A percentile compares a stretch with the other conserved stretches of the same genome.
These are phyloP conservation scores for Chalcis sispes DNA, from an alignment of 2,888 invertebrate species.

Conservation along the genomic window DNA sequence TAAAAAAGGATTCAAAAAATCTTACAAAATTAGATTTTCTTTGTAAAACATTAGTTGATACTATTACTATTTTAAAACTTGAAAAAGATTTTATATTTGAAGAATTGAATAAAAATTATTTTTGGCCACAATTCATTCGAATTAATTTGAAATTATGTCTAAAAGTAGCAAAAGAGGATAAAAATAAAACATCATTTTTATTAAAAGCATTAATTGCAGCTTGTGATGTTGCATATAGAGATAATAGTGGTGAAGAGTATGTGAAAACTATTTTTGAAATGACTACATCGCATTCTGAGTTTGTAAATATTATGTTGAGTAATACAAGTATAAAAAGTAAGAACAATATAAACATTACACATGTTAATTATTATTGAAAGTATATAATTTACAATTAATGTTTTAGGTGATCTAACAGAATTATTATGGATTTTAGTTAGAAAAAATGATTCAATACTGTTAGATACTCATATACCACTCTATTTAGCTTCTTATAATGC, in stretches of 20 bases:
- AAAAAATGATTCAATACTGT: constrained; percentile 82
- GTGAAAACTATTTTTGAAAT: constrained; percentile 82
- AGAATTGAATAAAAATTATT: constrained; percentile 66
- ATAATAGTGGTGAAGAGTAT: constrained; percentile 77
- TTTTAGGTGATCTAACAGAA: constrained; percentile 80
- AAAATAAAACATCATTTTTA: constrained; percentile 74
- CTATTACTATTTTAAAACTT: constrained; percentile 61
- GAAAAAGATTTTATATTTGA: constrained; percentile 61
- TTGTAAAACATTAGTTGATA: constrained; percentile 60
- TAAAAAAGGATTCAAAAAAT: constrained; percentile 70
- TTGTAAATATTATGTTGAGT: constrained; percentile 83
- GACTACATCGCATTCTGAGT: constrained; percentile 87
- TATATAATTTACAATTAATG: constrained; percentile 14
- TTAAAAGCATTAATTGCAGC: constrained; percentile 79
- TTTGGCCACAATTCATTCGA: constrained; percentile 72
- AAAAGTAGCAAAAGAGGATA: constrained; percentile 74
- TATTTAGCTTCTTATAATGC: constrained; percentile 88
- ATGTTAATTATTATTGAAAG: constrained; percentile 18
- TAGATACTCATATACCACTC: constrained; percentile 84
- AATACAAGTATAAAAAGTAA: constrained; percentile 69
- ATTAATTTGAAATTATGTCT: constrained; percentile 83
- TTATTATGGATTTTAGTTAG: constrained; percentile 81
- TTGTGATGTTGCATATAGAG: constrained; percentile 79
- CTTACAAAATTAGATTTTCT: constrained; percentile 65
- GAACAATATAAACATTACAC: constrained; percentile 39